Evolutionary conservation across 2,888 invertebrate genomes (phyloP).

Genomic region (Cerastis leucographa): DNA sequence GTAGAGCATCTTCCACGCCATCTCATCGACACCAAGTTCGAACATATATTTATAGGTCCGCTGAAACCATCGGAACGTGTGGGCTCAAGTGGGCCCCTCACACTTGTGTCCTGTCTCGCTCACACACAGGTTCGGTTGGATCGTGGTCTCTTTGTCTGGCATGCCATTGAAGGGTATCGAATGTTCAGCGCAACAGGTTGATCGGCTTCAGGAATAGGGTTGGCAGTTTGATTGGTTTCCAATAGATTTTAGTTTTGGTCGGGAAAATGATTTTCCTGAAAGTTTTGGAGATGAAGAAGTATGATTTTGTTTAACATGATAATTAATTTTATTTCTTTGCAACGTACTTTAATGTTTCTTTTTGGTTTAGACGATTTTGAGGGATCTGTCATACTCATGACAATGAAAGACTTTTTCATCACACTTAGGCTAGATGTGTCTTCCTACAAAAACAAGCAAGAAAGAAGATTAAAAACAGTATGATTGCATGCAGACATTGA

Average conservation of each 20-base stretch:
- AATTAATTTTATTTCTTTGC: no score
- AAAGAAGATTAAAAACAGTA: no score
- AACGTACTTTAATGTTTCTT: no score
- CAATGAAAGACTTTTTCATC: no score
- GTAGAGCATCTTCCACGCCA: conserved; percentile 77
- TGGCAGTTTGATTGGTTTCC: conserved; percentile 82
- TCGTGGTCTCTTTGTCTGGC: conserved; percentile 73
- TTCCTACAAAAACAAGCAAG: no score
- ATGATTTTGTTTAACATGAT: background rate
- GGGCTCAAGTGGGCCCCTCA: conserved; percentile 86
- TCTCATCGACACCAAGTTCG: conserved; percentile 78
- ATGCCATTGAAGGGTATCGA: conserved; percentile 90
- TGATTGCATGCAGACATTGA: no score
- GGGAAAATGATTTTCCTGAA: background rate
- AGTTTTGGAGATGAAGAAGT: background rate
- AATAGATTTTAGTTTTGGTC: conserved; percentile 7
- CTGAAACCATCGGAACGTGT: conserved; percentile 88
- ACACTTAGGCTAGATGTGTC: no score
- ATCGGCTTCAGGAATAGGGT: conserved; percentile 87
- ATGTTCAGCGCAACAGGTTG: conserved; percentile 89
- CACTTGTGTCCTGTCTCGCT: conserved; percentile 76
- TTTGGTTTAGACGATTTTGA: no score
- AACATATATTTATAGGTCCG: conserved; percentile 87
- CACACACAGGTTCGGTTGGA: conserved; percentile 51
- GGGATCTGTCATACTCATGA: no score